A percentile compares a stretch with the other conserved stretches of the same genome.
These are phyloP conservation scores for Mormyrus lacerda DNA, from an alignment of 2,113 vertebrate species.

Conservation along the genomic window DNA sequence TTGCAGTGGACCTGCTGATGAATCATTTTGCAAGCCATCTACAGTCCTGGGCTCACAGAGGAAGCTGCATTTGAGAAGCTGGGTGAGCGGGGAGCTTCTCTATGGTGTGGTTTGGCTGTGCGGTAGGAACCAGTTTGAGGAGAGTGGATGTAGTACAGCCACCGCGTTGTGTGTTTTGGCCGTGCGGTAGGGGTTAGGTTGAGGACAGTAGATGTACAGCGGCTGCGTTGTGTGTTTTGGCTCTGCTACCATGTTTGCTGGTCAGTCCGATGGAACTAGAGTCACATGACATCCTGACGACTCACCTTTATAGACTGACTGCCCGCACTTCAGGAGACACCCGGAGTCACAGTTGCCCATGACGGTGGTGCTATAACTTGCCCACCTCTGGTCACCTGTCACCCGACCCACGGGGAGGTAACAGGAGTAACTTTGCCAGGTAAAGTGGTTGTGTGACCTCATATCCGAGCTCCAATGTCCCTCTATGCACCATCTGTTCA, in stretches of 20 bases:
- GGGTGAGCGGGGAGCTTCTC: neutral
- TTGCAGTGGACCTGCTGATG: conserved; percentile 8
- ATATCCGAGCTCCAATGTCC: conserved; percentile 53
- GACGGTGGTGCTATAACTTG: neutral
- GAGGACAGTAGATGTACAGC: neutral
- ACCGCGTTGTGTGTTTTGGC: neutral
- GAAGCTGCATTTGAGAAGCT: neutral
- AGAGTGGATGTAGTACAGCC: neutral
- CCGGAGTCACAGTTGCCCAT: conserved; percentile 12
- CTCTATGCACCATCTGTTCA: conserved; percentile 67
- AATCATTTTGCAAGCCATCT: neutral
- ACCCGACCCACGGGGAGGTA: conserved; percentile 21
- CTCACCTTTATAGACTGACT: neutral
- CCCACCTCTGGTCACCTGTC: neutral
- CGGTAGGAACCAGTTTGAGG: too few species aligned
- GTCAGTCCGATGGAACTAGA: neutral
- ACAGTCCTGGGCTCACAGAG: neutral
- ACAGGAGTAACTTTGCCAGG: conserved; percentile 35
- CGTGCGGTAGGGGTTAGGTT: neutral
- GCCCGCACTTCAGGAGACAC: neutral
- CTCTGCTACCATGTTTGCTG: neutral
- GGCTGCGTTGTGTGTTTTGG: neutral
- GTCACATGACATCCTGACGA: neutral
- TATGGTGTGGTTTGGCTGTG: neutral
- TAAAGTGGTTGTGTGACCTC: conserved; percentile 48